A percentile compares a stretch with the other conserved stretches of the same genome.
Evolutionary conservation across 2,888 invertebrate species (phyloP).

Genomic region (Drosophila falleni): DNA sequence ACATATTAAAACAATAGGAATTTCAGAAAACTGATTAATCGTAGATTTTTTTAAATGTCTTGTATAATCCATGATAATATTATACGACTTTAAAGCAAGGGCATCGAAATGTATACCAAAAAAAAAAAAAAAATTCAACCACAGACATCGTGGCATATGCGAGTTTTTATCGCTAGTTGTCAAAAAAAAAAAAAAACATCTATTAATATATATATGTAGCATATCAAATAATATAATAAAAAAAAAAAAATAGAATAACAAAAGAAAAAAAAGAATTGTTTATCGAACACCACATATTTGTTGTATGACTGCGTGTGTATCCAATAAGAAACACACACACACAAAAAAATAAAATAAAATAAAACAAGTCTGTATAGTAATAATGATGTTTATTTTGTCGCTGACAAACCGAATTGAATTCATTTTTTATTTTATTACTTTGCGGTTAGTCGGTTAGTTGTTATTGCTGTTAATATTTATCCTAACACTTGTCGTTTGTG

Average conservation of each 20-base stretch:
- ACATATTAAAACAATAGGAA: too few relatives aligned
- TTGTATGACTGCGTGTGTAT: slow-evolving; percentile 24
- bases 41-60: not conserved
- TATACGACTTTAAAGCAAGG: not conserved
- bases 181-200: slow-evolving; percentile 38
- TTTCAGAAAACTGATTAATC: not conserved
- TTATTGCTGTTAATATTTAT: slow-evolving; percentile 59
- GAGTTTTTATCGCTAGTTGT: slow-evolving; percentile 43
- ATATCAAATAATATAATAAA: not conserved
- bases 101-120: not conserved
- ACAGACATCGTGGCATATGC: slow-evolving; percentile 6
- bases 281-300: slow-evolving; percentile 47
- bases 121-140: not conserved
- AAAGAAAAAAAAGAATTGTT: slow-evolving; percentile 40
- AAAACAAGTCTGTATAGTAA: slow-evolving; percentile 24
- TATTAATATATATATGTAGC: not conserved
- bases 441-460: slow-evolving; percentile 61
- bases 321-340: slow-evolving; percentile 8
- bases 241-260: slow-evolving; percentile 26
- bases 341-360: too few relatives aligned
- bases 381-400: slow-evolving; percentile 42
- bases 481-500: slow-evolving; percentile 57
- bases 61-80: not conserved
- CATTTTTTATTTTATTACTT: slow-evolving; percentile 47
- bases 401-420: slow-evolving; percentile 47